Conservation (phyloP, 92 coral and sea anemone genomes). For the Actinostola sp. region DNA sequence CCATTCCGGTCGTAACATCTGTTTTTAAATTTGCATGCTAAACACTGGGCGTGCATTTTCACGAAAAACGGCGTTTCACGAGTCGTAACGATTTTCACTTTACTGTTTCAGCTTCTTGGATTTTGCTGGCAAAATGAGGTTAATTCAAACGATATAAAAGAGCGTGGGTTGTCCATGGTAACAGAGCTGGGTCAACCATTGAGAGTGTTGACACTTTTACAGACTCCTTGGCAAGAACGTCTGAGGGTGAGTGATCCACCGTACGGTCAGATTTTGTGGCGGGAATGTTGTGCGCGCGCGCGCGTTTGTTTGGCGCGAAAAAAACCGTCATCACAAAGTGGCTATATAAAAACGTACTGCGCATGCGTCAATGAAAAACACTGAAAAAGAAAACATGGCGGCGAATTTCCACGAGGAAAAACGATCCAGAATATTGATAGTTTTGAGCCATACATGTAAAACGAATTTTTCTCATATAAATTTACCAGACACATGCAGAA, state of each 20-base stretch:
- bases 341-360: too few relatives aligned
- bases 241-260: constrained; percentile 93
- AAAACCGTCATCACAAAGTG: background rate
- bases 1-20: too few relatives aligned
- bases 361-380: too few relatives aligned
- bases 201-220: constrained; percentile 72
- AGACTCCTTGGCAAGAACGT: constrained; percentile 93
- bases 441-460: too few relatives aligned
- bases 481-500: too few relatives aligned
- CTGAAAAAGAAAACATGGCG: too few relatives aligned
- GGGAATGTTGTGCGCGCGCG: background rate
- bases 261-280: too few relatives aligned
- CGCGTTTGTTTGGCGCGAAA: background rate
- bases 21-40: too few relatives aligned
- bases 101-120: constrained; percentile 72
- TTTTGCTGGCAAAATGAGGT: constrained; percentile 97
- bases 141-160: constrained; percentile 68
- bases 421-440: too few relatives aligned
- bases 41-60: too few relatives aligned
- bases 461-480: too few relatives aligned
- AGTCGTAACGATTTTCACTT: background rate
- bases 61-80: background rate
- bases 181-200: constrained; percentile 85
- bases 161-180: constrained; percentile 88
- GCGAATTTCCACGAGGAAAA: too few relatives aligned